Percentiles rank a stretch among this genome's conserved stretches.
Conservation (phyloP, 2,888 invertebrate genomes). For the Acronicta leporina region DNA sequence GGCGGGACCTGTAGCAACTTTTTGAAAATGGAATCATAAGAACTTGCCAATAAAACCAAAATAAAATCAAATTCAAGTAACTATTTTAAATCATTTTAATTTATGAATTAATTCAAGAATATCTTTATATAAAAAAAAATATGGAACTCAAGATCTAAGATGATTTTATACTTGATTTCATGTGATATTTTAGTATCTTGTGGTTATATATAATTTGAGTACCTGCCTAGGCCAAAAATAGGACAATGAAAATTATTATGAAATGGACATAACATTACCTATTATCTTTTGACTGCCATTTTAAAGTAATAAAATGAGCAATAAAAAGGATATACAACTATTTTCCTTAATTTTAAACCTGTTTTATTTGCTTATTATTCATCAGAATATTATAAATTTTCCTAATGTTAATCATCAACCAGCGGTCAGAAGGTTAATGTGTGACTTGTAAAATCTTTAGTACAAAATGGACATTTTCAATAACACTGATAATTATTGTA, state of each 20-base stretch:
- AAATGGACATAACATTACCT: neutral
- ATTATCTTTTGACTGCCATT: conserved; percentile 23
- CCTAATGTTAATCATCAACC: conserved; percentile 24
- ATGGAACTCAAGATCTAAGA: neutral
- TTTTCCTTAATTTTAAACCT: conserved; percentile 9
- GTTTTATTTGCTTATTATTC: conserved; percentile 9
- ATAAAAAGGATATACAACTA: conserved; percentile 9
- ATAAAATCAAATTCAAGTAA: conserved; percentile 5
- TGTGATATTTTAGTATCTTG: conserved; percentile 9
- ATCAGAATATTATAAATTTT: conserved; percentile 21
- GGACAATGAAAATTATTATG: conserved; percentile 17
- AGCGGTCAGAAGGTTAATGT: conserved; percentile 37
- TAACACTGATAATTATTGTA: conserved; percentile 42
- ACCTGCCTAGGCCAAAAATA: conserved; percentile 25
- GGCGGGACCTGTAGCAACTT: conserved; percentile 22
- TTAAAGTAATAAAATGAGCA: conserved; percentile 34
- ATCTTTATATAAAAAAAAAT: no score
- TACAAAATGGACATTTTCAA: conserved; percentile 53
- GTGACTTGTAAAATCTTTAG: conserved; percentile 37
- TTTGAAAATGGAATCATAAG: conserved; percentile 3
- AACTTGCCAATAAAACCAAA: conserved; percentile 13
- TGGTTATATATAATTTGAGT: conserved; percentile 14
- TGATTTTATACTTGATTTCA: conserved; percentile 5
- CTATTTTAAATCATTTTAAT: neutral
- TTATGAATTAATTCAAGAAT: conserved; percentile 28